phyloP scores from a whole-genome alignment of 2,888 invertebrate species.

The Linyphia triangularis region DNA sequence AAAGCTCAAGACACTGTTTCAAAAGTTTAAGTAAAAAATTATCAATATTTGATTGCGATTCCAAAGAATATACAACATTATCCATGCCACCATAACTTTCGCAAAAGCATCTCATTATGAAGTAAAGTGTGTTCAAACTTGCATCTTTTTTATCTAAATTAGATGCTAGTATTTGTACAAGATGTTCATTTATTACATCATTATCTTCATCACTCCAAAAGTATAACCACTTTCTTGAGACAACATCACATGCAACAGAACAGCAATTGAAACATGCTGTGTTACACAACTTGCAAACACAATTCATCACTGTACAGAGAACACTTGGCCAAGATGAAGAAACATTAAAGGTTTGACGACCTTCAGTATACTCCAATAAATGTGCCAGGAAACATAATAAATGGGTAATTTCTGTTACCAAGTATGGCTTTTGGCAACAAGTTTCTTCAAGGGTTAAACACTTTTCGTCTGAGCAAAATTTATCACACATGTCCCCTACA shows the following conservation, averaged over 20 bases:
- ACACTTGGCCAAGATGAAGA: constrained; percentile 32
- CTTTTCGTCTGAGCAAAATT: constrained; percentile 10
- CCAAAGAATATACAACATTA: neutral
- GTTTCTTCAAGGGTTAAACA: neutral
- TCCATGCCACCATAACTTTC: neutral
- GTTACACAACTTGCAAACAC: constrained; percentile 29
- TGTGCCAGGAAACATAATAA: constrained; percentile 57
- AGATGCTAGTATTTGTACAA: constrained; percentile 15
- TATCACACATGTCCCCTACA: constrained; percentile 39
- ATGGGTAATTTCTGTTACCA: constrained; percentile 51
- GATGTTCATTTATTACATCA: neutral
- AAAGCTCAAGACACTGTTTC: neutral
- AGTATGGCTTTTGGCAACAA: constrained; percentile 45
- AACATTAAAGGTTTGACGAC: constrained; percentile 19
- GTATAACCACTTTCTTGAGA: constrained; percentile 51
- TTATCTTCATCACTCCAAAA: constrained; percentile 13
- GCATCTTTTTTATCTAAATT: neutral
- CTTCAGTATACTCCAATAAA: constrained; percentile 43
- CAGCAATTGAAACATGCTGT: constrained; percentile 53
- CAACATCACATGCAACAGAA: neutral
- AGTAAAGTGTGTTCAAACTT: constrained; percentile 6
- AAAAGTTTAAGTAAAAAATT: constrained; percentile 26
- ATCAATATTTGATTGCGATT: neutral
- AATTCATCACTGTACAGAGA: constrained; percentile 41
- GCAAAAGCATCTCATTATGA: constrained; percentile 31